Percentiles rank a stretch among this genome's conserved stretches.
Conservation (phyloP, 2,888 invertebrate genomes). For the Acronicta alni region DNA sequence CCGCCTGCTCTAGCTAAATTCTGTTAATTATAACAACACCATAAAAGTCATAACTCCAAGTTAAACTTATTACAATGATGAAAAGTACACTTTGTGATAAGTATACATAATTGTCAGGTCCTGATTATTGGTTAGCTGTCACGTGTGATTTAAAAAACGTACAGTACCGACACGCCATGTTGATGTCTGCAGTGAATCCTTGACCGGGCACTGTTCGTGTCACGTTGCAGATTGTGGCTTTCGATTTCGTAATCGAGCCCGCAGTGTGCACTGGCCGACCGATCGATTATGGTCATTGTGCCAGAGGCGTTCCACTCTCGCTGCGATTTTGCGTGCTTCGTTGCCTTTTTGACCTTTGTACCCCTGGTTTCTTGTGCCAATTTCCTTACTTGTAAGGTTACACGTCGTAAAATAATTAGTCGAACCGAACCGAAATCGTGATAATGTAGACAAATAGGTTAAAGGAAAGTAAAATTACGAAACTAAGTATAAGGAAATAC, state of each 20-base stretch:
- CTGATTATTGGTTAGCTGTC: slow-evolving; percentile 10
- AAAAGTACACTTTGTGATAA: not conserved
- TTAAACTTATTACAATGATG: too few relatives aligned
- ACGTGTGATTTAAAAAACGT: slow-evolving; percentile 19
- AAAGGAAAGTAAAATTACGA: slow-evolving; percentile 71
- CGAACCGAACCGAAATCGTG: slow-evolving; percentile 6
- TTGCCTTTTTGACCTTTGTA: slow-evolving; percentile 65
- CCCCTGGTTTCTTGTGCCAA: slow-evolving; percentile 56
- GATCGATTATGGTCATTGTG: slow-evolving; percentile 82
- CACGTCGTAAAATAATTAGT: slow-evolving; percentile 35
- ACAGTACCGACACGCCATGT: slow-evolving; percentile 32
- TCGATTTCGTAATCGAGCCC: slow-evolving; percentile 78
- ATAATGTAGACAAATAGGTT: slow-evolving; percentile 36
- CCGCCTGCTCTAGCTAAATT: slow-evolving; percentile 29
- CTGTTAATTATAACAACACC: slow-evolving; percentile 34
- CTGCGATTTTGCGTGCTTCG: slow-evolving; percentile 63
- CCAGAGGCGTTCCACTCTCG: slow-evolving; percentile 75
- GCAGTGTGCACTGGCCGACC: slow-evolving; percentile 67
- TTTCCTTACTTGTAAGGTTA: slow-evolving; percentile 57
- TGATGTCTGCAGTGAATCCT: slow-evolving; percentile 64
- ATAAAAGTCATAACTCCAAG: slow-evolving; percentile 7
- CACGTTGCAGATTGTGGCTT: slow-evolving; percentile 72
- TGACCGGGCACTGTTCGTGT: slow-evolving; percentile 75
- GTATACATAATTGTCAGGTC: slow-evolving; percentile 1
- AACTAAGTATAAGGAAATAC: slow-evolving; percentile 72